Evolutionary conservation across 2,113 vertebrate species (phyloP), one percentile per base, ranked within the genome.

Genomic region (Ellobius talpinus): DNA sequence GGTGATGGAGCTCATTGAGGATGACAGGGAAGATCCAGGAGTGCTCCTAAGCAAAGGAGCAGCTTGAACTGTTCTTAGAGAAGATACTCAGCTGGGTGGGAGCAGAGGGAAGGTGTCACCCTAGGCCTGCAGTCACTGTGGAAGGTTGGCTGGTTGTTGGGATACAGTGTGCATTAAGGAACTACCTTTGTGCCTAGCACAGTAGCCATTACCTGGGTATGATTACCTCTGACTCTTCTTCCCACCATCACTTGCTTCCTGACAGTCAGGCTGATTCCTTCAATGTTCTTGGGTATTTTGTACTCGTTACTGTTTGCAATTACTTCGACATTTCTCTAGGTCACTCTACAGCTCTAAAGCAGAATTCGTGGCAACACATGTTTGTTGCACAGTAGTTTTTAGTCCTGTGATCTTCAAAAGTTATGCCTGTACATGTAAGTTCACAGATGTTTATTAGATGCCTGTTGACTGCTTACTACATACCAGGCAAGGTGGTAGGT

Each of bases 311-410:
- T 86, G 42, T 19, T 5, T 72, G n/a, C 16, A 13, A 58, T 13
- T 66, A 36, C n/a, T 24, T 73, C 31, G 70, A 36, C 31, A 10
- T 73, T 84, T 96, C 61, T 95, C 42, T 19, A 39, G 36, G 45
- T 87, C 26, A 95, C 50, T 24, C 77, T 95, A 21, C 24, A 72
- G 21, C 17, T 89, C 68, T 82, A 55, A 95, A 92, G 70, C 47
- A 92, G 85, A 94, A 82, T 93, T 84, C 33, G 23, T 36, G 72
- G 61, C 17, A 26, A 39, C 10, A 47, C 61, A 82, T 24, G 19
- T 39, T 52, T 93, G 9, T 88, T 68, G 10, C 24, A 90, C n/a
- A 5, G 0, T 42, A 58, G 73, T 17, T 66, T 82, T 92, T 82
- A 78, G 61, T 91, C 24, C 92, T 55, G 50, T 14, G 9, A 29